phyloP scores from a whole-genome alignment of 2,888 invertebrate genomes.

The Amphipyra tragopoginis region DNA sequence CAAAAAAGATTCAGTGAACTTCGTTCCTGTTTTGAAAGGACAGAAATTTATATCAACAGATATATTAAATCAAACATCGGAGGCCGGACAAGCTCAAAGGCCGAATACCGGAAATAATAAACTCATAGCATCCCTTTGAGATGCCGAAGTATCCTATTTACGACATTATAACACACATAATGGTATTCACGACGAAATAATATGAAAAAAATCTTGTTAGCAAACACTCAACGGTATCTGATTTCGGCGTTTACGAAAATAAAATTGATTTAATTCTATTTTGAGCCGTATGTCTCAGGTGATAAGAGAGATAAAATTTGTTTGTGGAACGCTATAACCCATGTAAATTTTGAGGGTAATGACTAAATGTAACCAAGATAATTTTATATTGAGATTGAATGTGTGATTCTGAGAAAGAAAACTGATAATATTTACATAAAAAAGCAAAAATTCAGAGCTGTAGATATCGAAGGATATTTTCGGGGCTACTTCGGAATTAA shows the following conservation, averaged over 20 bases:
- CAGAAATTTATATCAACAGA: constrained; percentile 36
- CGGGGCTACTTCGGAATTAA: no score
- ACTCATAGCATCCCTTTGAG: constrained; percentile 60
- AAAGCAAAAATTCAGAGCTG: no score
- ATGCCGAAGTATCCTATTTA: constrained; percentile 56
- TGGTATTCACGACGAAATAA: constrained; percentile 53
- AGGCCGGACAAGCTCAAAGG: constrained; percentile 54
- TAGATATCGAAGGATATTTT: no score
- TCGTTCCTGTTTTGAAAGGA: constrained; percentile 32
- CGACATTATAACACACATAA: constrained; percentile 55
- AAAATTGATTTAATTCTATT: constrained; percentile 26
- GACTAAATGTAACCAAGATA: constrained; percentile 33
- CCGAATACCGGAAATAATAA: constrained; percentile 61
- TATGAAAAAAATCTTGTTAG: constrained; percentile 57
- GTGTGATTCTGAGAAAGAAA: constrained; percentile 4
- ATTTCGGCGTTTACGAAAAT: constrained; percentile 41
- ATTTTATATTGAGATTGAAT: constrained; percentile 24
- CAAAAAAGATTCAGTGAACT: constrained; percentile 15
- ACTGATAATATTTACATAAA: background rate
- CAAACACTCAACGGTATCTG: constrained; percentile 56
- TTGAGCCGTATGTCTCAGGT: constrained; percentile 18
- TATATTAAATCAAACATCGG: constrained; percentile 51
- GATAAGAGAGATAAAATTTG: constrained; percentile 5
- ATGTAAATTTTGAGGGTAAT: constrained; percentile 26
- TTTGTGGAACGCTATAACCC: constrained; percentile 7